Percentiles rank a stretch among this genome's conserved stretches.
Conservation (phyloP, 2,113 vertebrate genomes). For the Balaeniceps rex region DNA sequence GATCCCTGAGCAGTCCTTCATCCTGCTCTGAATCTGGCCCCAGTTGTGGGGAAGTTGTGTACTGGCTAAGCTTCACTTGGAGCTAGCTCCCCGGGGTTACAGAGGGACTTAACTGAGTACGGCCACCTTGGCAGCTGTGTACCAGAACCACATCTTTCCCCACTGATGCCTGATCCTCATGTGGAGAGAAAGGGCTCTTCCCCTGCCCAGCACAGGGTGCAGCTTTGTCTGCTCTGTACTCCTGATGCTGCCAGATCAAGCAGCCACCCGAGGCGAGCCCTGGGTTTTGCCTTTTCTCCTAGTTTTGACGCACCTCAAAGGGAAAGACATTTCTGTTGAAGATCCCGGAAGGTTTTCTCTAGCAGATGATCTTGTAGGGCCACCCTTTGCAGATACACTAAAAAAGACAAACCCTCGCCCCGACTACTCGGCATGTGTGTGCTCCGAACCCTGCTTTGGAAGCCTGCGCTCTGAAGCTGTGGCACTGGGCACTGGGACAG, state of each 20-base stretch:
- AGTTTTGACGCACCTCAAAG: not conserved
- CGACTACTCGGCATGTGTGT: not conserved
- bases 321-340: not conserved
- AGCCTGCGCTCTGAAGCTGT: not conserved
- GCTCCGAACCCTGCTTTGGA: constrained; percentile 46
- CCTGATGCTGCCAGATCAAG: not conserved
- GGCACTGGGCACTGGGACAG: not conserved
- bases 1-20: not conserved
- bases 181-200: not conserved
- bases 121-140: not conserved
- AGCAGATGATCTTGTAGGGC: not conserved
- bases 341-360: not conserved
- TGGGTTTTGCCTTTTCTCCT: not conserved
- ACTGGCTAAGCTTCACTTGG: not conserved
- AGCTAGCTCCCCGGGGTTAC: not conserved
- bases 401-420: not conserved
- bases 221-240: not conserved
- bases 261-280: not conserved
- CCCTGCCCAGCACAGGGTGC: not conserved
- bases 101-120: not conserved
- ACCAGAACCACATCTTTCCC: not conserved
- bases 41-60: not conserved
- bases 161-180: not conserved
- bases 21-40: not conserved
- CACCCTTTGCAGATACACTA: not conserved